Conservation (phyloP, 1,140 invertebrate species). For the Drosophila sulfurigaster region DNA sequence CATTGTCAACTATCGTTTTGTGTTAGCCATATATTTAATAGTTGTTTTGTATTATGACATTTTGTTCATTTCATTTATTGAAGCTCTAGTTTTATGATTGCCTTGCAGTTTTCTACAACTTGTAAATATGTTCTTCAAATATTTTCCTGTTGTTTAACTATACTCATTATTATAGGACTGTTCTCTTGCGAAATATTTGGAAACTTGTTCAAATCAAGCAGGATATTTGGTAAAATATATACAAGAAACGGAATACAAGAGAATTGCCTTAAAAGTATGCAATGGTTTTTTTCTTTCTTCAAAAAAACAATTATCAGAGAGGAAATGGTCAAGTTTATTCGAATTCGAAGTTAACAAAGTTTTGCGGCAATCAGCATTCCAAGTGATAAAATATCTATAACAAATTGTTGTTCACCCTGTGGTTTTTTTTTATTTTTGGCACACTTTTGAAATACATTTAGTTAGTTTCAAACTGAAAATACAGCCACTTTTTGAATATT, state of each 20-base stretch:
- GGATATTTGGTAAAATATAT: slow-evolving; percentile 7
- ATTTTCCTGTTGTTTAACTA: slow-evolving; percentile 28
- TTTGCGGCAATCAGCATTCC: slow-evolving; percentile 17
- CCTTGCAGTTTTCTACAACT: slow-evolving; percentile 79
- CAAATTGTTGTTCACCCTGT: slow-evolving; percentile 23
- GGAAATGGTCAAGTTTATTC: slow-evolving; percentile 4
- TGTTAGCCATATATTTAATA: slow-evolving; percentile 42
- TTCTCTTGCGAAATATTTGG: slow-evolving; percentile 11
- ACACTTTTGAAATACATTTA: slow-evolving; percentile 28
- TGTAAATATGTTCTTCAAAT: slow-evolving; percentile 53
- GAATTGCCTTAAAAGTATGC: slow-evolving; percentile 38
- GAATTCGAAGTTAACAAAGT: not conserved
- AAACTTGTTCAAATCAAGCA: slow-evolving; percentile 3
- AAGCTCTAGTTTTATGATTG: slow-evolving; percentile 85
- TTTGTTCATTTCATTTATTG: slow-evolving; percentile 68
- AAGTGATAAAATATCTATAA: slow-evolving; percentile 14
- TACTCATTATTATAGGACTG: slow-evolving; percentile 50
- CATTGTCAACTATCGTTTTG: slow-evolving; percentile 45
- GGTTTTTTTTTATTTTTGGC: slow-evolving; percentile 20
- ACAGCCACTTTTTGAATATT: slow-evolving; percentile 41
- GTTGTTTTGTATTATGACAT: slow-evolving; percentile 53
- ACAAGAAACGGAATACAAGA: slow-evolving; percentile 4
- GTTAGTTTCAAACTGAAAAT: slow-evolving; percentile 31
- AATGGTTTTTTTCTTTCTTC: slow-evolving; percentile 12
- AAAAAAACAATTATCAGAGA: not conserved